Conservation (phyloP, 1,140 invertebrate species). For the Pantala flavescens region DNA sequence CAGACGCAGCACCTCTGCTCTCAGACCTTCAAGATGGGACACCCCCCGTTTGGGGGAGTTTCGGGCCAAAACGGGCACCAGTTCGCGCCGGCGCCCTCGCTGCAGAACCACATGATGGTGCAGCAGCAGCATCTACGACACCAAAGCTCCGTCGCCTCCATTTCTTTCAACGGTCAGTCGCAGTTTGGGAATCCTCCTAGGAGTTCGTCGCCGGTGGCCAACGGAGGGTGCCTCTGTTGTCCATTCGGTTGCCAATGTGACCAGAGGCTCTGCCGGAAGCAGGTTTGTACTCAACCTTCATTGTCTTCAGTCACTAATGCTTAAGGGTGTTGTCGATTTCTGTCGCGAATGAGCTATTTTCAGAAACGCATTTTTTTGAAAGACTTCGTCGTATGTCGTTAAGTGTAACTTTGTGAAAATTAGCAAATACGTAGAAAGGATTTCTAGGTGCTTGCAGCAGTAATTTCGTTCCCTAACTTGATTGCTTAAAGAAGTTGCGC, state of each 20-base stretch:
- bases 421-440: too few relatives aligned
- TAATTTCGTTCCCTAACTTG: too few relatives aligned
- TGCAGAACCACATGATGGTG: not conserved
- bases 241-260: not conserved
- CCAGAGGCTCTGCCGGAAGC: not conserved
- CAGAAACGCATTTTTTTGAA: too few relatives aligned
- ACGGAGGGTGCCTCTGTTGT: not conserved
- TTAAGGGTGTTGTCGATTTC: too few relatives aligned
- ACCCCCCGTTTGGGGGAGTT: not conserved
- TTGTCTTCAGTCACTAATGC: too few relatives aligned
- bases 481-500: too few relatives aligned
- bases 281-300: not conserved
- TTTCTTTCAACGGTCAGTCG: too few relatives aligned
- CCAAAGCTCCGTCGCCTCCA: too few relatives aligned
- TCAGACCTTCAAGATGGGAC: not conserved
- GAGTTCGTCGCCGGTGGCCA: not conserved
- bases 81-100: not conserved
- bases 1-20: not conserved
- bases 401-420: too few relatives aligned
- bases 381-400: too few relatives aligned
- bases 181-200: not conserved
- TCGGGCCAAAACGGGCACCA: not conserved
- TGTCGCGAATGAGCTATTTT: too few relatives aligned
- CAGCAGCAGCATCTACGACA: not conserved
- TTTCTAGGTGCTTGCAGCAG: too few relatives aligned